Evolutionary conservation across 2,113 vertebrate genomes (phyloP), one percentile per base, ranked within the genome.

Genomic region (Oceanodroma tethys): DNA sequence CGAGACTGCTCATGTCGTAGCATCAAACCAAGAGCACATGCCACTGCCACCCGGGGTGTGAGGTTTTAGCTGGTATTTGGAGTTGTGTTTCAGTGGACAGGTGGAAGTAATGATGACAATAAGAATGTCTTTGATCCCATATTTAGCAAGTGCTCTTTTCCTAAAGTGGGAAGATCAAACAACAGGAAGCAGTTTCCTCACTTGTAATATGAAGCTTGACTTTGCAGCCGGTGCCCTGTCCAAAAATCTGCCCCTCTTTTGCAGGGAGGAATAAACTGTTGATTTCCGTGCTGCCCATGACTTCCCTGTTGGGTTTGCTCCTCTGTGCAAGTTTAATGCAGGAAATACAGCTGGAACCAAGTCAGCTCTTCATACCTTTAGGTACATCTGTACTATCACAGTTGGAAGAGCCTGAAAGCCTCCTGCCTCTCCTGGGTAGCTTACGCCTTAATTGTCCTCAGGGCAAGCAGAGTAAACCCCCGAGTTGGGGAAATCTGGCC

Each of bases 41-140:
- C 70, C 43, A 20, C 34, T 81, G 75, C 80, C 65, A 43, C 80
- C 30, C 2, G 1, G n/a, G 71, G 29, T 38, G 21, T 30, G 59
- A 95, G 76, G 65, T 86, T 85, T 90, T 88, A 86, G 71, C 53
- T 0, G 56, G 65, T 59, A 92, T 93, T 93, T 91, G 83, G 92
- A 50, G 65, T 92, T 86, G 92, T 94, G 43, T 97, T 97, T 96
- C 96, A 90, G 65, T 50, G 86, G 75, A 84, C 94, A 97, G 95
- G 92, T 94, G 94, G 88, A 84, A 92, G 68, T 74, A 88, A 93
- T 86, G 96, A 84, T 40, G 92, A 50, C 40, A 73, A n/a, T 84
- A 59, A 88, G 90, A 93, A 92, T 95, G 90, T 79, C 88, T 96
- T 92, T 95, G 96, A 93, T 95, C 86, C 90, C 29, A 0, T 85